These are phyloP conservation scores for Nycteola revayana DNA, from an alignment of 2,888 invertebrate genomes.

Conservation along the genomic window DNA sequence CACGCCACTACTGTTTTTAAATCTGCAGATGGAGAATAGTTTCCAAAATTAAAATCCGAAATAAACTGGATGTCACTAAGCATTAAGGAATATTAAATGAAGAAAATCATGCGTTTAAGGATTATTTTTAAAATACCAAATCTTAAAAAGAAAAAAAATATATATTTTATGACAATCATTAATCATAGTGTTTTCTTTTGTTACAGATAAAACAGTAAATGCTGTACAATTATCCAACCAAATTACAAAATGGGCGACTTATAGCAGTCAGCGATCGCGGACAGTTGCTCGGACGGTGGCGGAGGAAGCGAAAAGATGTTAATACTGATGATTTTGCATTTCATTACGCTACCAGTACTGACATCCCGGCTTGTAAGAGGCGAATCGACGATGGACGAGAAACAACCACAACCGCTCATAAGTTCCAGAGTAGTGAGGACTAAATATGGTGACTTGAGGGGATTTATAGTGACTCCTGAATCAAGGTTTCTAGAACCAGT, in stretches of 20 bases:
- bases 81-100: too few species aligned
- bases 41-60: too few species aligned
- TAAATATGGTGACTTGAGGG: slow-evolving; percentile 93
- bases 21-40: too few species aligned
- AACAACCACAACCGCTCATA: slow-evolving; percentile 75
- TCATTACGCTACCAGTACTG: slow-evolving; percentile 76
- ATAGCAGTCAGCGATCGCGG: slow-evolving; percentile 60
- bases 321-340: slow-evolving; percentile 66
- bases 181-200: slow-evolving; percentile 38
- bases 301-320: slow-evolving; percentile 71
- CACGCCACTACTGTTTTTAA: too few species aligned
- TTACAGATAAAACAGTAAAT: slow-evolving; percentile 71
- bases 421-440: slow-evolving; percentile 93
- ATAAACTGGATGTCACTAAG: too few species aligned
- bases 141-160: too few species aligned
- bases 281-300: slow-evolving; percentile 59
- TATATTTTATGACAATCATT: too few species aligned
- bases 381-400: slow-evolving; percentile 77
- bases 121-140: too few species aligned
- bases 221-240: slow-evolving; percentile 41
- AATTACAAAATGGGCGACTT: slow-evolving; percentile 68
- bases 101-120: too few species aligned
- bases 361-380: slow-evolving; percentile 69
- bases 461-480: slow-evolving; percentile 91
- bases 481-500: slow-evolving; percentile 92